Evolutionary conservation across 2,797 vertebrate species (phyloP).

Genomic region (Perdix hodgsoniae): DNA sequence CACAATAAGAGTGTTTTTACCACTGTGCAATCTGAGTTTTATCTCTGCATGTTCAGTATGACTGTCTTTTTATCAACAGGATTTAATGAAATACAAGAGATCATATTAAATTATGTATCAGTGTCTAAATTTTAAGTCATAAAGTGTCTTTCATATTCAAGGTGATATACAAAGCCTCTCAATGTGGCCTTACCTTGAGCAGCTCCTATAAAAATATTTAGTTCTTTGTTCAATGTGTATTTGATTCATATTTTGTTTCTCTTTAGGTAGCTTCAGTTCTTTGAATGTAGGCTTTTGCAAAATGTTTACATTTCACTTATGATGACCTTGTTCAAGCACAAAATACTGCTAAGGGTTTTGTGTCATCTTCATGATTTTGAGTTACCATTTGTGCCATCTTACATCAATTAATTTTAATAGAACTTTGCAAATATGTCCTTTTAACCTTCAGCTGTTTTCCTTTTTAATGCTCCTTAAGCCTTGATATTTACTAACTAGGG

Average conservation of each 20-base stretch:
- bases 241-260: not conserved
- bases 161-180: not conserved
- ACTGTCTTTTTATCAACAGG: not conserved
- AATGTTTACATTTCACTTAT: not conserved
- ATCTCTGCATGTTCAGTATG: not conserved
- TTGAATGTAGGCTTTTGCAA: not conserved
- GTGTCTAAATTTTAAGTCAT: not conserved
- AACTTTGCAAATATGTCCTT: not conserved
- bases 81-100: not conserved
- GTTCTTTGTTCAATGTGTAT: not conserved
- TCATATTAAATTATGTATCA: not conserved
- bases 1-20: not conserved
- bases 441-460: not conserved
- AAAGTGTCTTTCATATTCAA: not conserved
- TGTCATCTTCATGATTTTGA: not conserved
- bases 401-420: not conserved
- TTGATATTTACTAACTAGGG: not conserved
- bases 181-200: not conserved
- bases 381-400: not conserved
- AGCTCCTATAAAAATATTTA: not conserved
- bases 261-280: not conserved
- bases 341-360: not conserved
- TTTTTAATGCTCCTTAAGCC: not conserved
- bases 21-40: not conserved
- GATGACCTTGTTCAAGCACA: not conserved